Evolutionary conservation across 92 coral and sea anemone genomes (phyloP), one percentile per base, ranked within the genome.

Genomic region (Virgularia gustaviana): DNA sequence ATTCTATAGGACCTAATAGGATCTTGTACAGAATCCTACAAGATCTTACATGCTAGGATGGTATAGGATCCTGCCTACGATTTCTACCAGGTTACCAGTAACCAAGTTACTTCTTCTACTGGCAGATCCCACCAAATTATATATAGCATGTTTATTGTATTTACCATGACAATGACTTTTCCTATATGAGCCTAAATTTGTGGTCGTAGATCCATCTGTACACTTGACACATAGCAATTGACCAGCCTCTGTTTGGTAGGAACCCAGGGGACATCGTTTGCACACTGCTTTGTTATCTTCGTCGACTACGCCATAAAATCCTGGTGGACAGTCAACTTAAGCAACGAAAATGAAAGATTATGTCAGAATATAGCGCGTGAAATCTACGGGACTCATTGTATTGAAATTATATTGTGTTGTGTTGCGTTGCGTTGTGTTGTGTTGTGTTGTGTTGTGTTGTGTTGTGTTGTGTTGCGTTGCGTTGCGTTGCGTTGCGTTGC

Each of bases 171-270:
- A 85, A 11, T 79, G 79, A 43, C 71, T 63, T 1, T 47, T 11
- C 25, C 72, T 45, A 31, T 51, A 61, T 45, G 70, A 49, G 24
- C 87, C 90, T 8, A 63, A 57, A 32, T 55, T 36, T 9, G 49
- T 56, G 83, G 73, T 65, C 8, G 60, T 81, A 34, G 49, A 72
- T 28, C 89, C 89, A 10, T 47, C 52, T n/a, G 89, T 86, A 58
- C 89, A 85, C 36, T 44, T 66, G 24, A 28, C 30, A 57, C 90
- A 82, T 3, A 77, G 44, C 28, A 43, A 65, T 36, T 81, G 83
- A 36, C 90, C 90, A 24, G 79, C 60, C 42, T 9, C 30, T 20
- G 87, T 82, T 45, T 85, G 90, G 57, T 82, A 85, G 20, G 87
- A 45, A 23, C 84, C 84, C 3, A 49, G 51, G 34, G 75, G 80